Conservation (phyloP, 2,888 invertebrate genomes). For the Prionchulus punctatus region DNA sequence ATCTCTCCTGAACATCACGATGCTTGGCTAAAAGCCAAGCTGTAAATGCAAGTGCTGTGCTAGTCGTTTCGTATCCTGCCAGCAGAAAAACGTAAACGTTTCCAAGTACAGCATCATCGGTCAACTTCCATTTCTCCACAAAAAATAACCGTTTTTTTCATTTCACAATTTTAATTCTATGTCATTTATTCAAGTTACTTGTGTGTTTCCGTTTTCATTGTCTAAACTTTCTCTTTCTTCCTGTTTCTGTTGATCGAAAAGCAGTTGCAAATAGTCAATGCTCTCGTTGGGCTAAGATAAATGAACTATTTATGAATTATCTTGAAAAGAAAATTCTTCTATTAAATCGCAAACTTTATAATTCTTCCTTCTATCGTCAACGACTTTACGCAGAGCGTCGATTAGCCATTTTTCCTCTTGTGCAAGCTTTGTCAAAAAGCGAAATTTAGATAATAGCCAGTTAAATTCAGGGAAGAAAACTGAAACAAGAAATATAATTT, state of each 20-base stretch:
- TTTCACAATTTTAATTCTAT: too few species aligned
- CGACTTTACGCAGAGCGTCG: background rate
- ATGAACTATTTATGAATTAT: too few species aligned
- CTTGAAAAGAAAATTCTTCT: too few species aligned
- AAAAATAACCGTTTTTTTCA: too few species aligned
- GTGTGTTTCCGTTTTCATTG: too few species aligned
- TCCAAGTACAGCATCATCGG: background rate
- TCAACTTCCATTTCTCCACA: background rate
- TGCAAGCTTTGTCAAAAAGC: background rate
- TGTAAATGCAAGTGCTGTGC: slow-evolving; percentile 38
- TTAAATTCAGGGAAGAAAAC: background rate
- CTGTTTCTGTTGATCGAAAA: background rate
- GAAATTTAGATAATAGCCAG: background rate
- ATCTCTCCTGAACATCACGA: slow-evolving; percentile 35
- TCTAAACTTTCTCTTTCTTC: background rate
- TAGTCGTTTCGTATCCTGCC: slow-evolving; percentile 43
- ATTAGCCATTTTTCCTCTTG: background rate
- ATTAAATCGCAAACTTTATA: background rate
- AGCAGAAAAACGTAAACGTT: slow-evolving; percentile 33
- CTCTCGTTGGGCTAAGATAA: background rate
- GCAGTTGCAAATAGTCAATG: background rate
- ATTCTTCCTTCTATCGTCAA: background rate
- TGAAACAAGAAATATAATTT: background rate
- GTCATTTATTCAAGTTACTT: too few species aligned
- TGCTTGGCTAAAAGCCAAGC: slow-evolving; percentile 38